phyloP scores from a whole-genome alignment of 2,797 vertebrate genomes.

The Takifugu rubripes region DNA sequence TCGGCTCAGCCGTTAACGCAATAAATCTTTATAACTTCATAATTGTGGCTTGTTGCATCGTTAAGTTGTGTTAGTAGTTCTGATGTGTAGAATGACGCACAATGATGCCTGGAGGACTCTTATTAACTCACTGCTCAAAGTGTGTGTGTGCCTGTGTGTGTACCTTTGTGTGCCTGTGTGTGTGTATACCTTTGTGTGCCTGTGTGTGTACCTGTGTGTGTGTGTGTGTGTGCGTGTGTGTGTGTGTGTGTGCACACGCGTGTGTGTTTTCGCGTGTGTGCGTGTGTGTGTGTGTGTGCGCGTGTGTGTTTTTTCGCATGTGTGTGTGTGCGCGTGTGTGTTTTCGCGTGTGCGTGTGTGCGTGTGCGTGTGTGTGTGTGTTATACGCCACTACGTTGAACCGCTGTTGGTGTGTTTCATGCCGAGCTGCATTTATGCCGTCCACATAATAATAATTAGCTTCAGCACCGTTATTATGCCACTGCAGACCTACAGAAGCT shows the following conservation, averaged over 20 bases:
- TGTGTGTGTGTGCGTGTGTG: too few species aligned
- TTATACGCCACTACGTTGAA: background rate
- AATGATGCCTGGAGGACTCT: slow-evolving; percentile 46
- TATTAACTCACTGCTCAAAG: slow-evolving; percentile 35
- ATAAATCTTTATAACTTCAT: slow-evolving; percentile 50
- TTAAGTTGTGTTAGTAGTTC: slow-evolving; percentile 5
- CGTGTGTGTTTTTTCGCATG: too few species aligned
- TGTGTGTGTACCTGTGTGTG: too few species aligned
- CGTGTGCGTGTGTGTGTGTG: slow-evolving; percentile 15
- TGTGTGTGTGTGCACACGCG: too few species aligned
- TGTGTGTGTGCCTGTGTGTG: slow-evolving; percentile 11
- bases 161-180: slow-evolving; percentile 10
- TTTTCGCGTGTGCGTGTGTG: slow-evolving; percentile 13
- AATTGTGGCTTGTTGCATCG: slow-evolving; percentile 24
- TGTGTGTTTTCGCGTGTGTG: too few species aligned
- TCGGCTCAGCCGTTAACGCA: slow-evolving; percentile 56
- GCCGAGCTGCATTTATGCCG: background rate
- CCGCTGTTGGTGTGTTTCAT: too few species aligned
- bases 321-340: slow-evolving; percentile 13
- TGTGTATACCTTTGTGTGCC: slow-evolving; percentile 12
- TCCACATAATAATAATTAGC: slow-evolving; percentile 4
- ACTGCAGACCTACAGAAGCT: too few species aligned
- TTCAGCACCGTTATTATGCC: slow-evolving; percentile 5
- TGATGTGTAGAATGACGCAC: slow-evolving; percentile 29
- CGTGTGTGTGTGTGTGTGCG: slow-evolving; percentile 7